These are phyloP conservation scores for Nymphalis c-album DNA, from an alignment of 2,888 invertebrate genomes.

Conservation along the genomic window DNA sequence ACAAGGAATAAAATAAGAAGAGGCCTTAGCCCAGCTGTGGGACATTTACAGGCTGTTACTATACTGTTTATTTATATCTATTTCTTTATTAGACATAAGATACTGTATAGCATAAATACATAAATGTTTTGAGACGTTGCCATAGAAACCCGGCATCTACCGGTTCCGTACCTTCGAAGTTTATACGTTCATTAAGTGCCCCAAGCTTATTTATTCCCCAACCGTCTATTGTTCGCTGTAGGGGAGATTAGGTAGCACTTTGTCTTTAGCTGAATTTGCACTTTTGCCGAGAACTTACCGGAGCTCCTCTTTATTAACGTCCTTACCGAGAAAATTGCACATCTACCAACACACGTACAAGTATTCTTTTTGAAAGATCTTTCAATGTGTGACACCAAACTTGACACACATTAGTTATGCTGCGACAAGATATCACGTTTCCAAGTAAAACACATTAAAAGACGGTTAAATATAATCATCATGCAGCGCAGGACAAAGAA, in stretches of 20 bases:
- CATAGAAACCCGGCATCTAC: conserved; percentile 54
- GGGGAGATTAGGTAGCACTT: conserved; percentile 69
- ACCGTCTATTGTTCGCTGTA: conserved; percentile 64
- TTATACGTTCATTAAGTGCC: conserved; percentile 77
- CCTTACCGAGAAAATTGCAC: background rate
- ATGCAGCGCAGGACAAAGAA: conserved; percentile 43
- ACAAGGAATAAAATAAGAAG: no score
- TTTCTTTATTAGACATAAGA: no score
- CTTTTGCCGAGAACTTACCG: conserved; percentile 29
- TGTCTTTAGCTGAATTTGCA: conserved; percentile 63
- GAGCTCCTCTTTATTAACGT: conserved; percentile 26
- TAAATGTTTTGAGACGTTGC: conserved; percentile 25
- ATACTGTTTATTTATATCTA: no score
- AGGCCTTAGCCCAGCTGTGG: no score
- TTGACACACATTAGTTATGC: conserved; percentile 7
- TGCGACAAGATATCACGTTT: conserved; percentile 22
- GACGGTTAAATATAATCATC: conserved; percentile 24
- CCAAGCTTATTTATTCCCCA: conserved; percentile 73
- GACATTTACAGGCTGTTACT: no score
- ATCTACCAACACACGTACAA: conserved; percentile 1
- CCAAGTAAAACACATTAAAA: conserved; percentile 26
- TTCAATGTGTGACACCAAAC: background rate
- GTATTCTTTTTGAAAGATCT: background rate
- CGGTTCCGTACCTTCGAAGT: conserved; percentile 62
- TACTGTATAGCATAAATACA: background rate